Evolutionary conservation across 2,113 vertebrate genomes (phyloP).

Genomic region (Aegotheles bennettii): DNA sequence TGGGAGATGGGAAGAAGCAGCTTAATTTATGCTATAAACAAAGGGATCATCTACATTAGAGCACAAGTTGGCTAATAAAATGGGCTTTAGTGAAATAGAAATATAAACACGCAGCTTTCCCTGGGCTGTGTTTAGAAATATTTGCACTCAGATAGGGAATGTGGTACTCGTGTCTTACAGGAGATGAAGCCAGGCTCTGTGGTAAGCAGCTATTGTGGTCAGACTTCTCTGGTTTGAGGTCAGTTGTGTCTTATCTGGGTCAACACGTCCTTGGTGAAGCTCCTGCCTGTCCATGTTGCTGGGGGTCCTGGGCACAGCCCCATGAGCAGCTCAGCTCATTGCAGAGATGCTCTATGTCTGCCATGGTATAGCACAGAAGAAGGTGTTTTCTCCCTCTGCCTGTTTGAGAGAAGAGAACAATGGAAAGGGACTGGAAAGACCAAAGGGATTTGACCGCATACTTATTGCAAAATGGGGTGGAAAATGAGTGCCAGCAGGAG

Average conservation of each 20-base stretch:
- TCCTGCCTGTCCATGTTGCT: background rate
- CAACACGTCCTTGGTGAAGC: background rate
- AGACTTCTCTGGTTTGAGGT: background rate
- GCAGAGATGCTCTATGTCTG: background rate
- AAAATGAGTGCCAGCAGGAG: background rate
- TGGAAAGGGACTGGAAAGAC: background rate
- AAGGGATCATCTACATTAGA: background rate
- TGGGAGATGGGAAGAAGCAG: background rate
- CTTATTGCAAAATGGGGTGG: background rate
- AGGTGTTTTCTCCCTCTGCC: background rate
- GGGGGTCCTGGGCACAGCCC: background rate
- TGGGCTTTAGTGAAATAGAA: background rate
- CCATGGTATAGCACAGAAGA: background rate
- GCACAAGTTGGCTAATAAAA: constrained; percentile 5
- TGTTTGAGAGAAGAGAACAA: background rate
- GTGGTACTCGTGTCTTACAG: background rate
- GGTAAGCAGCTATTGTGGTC: background rate
- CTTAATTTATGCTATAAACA: constrained; percentile 26
- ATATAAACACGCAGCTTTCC: background rate
- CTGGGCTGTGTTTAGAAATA: constrained; percentile 29
- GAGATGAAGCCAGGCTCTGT: background rate
- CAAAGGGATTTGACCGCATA: background rate
- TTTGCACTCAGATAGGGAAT: background rate
- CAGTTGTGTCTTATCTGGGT: background rate
- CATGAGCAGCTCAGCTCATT: too few relatives aligned